Evolutionary conservation across 2,113 vertebrate genomes (phyloP).

Genomic region (Phylloscopus trochiloides): DNA sequence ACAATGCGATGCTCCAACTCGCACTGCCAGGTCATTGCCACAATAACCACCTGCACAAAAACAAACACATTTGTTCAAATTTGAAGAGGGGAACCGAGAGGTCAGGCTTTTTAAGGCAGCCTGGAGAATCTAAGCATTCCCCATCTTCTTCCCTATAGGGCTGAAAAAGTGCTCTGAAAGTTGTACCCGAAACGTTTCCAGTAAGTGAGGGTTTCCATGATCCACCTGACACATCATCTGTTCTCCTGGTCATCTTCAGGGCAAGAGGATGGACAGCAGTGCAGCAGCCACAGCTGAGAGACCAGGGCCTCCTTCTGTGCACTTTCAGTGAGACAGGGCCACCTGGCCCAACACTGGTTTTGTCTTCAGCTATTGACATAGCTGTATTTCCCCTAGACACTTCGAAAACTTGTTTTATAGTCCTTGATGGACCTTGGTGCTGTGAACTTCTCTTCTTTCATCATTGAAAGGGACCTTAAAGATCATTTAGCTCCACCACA

Average conservation of each 20-base stretch:
- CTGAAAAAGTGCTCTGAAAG: not conserved
- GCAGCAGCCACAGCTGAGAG: not conserved
- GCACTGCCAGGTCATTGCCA: not conserved
- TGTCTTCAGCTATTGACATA: not conserved
- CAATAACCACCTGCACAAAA: not conserved
- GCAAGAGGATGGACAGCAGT: not conserved
- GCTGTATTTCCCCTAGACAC: not conserved
- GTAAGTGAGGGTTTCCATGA: not conserved
- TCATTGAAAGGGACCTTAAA: not conserved
- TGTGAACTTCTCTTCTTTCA: not conserved
- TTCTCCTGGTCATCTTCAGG: not conserved
- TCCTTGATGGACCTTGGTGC: not conserved
- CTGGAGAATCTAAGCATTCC: not conserved
- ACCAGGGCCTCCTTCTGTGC: not conserved
- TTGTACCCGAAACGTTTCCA: not conserved
- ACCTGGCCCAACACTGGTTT: not conserved
- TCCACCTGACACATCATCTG: not conserved
- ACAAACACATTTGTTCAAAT: not conserved
- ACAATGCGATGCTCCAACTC: rapidly evolving
- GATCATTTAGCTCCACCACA: not conserved
- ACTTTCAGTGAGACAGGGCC: not conserved
- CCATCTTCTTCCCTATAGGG: not conserved
- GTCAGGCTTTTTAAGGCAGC: not conserved
- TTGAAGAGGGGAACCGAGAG: not conserved
- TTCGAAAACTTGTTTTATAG: not conserved